Evolutionary conservation across 2,888 invertebrate genomes (phyloP), one percentile per base, ranked within the genome.

Genomic region (Stenodera caucasica): DNA sequence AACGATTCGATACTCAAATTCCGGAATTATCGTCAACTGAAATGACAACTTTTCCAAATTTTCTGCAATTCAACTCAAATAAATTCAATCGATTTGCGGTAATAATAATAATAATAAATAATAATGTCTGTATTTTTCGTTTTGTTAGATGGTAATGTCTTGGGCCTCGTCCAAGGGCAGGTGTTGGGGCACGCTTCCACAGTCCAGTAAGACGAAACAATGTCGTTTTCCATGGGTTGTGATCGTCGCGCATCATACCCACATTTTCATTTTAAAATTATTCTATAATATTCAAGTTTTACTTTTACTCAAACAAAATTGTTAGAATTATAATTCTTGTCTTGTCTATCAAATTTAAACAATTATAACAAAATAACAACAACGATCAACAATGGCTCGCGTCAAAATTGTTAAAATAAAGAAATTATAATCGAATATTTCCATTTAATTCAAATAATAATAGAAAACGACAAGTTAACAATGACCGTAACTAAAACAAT

Each of bases 191-290:
- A 73, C 73, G 77, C 74, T 75, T 75, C 77, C 75, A 79, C 79
- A 79, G 77, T 79, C 74, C 77, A 78, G 78, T 78, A 78, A 78
- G 70, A 78, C 69, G 75, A 73, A 78, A 79, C 78, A 79, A 79
- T 79, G 75, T 74, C 68, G 70, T 70, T 74, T 72, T 76, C 75
- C 76, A 77, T 76, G 77, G 73, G 74, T 71, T 74, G 72, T 78
- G 77, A 74, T 71, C 77, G 78, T 78, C 74, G 73, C 77, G 78
- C 77, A 72, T 76, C 66, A 75, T 77, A 76, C 75, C 71, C 68
- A 69, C 71, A 72, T 71, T 73, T 74, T 68, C 64, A 67, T 70
- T 65, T 60, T 68, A 74, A 73, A 72, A 72, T 74, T 72, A 73
- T 70, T 75, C 72, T 71, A 75, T 72, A 75, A 72, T 72, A 70